phyloP scores from a whole-genome alignment of 2,113 vertebrate species.

The Clarias batrachus region DNA sequence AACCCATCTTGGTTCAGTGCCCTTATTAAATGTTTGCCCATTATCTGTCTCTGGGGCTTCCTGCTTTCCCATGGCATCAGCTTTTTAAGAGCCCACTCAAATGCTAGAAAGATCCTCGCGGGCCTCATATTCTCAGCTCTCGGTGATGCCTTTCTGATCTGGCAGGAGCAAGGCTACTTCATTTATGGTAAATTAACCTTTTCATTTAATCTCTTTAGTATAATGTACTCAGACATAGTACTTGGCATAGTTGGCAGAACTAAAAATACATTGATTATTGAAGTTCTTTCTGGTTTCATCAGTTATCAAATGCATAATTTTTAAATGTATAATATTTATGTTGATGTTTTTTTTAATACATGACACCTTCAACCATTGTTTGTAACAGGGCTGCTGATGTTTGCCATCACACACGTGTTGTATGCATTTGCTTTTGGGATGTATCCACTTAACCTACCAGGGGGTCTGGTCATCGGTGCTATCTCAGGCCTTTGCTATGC shows the following conservation, averaged over 20 bases:
- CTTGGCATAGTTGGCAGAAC: background rate
- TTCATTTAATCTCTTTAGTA: slow-evolving; percentile 1
- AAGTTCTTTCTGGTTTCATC: background rate
- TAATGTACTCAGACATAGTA: background rate
- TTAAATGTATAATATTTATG: background rate
- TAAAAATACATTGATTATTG: background rate
- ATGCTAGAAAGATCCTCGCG: slow-evolving; percentile 87
- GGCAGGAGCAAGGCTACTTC: slow-evolving; percentile 99
- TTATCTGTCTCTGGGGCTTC: slow-evolving; percentile 98
- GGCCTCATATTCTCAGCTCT: slow-evolving; percentile 93
- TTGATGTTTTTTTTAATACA: too few relatives aligned
- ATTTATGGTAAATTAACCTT: slow-evolving; percentile 83
- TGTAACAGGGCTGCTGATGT: slow-evolving; percentile 91
- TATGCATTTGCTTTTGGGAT: slow-evolving; percentile 97
- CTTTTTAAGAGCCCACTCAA: slow-evolving; percentile 84
- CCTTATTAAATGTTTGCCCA: slow-evolving; percentile 96
- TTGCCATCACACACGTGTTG: slow-evolving; percentile 91
- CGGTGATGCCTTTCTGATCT: slow-evolving; percentile 97
- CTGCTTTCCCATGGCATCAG: slow-evolving; percentile 91
- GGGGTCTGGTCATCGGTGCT: slow-evolving; percentile 78
- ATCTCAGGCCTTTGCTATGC: slow-evolving; percentile 80
- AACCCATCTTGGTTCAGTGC: slow-evolving; percentile 96
- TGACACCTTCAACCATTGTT: slow-evolving; percentile 35
- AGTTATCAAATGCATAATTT: background rate
- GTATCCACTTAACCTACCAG: slow-evolving; percentile 83